Base-by-base conservation (phyloP, 2,888 invertebrate species). In the Drosophila bunnanda region DNA sequence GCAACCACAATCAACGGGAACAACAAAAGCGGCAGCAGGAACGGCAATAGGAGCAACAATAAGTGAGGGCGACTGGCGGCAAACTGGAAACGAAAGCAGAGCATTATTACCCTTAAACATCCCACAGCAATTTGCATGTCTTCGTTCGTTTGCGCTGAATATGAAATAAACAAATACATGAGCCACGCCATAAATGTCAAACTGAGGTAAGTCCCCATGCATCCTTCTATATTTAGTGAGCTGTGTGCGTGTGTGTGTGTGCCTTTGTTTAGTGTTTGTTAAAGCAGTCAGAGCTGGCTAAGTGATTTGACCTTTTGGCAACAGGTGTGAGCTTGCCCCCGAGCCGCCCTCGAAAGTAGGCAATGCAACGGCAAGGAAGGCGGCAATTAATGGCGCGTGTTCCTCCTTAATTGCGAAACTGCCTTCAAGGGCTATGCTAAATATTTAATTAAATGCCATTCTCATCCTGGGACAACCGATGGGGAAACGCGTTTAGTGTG, bases 131-230 rank as follows among this genome's bases (percentile, higher is more conserved):
- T 80, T 89, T 91, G 90, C 82, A 90, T 91, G 90, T 83, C 82
- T 85, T 88, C 90, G 76, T 82, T 83, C 77, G 78, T 71, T 80
- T 83, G 80, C 80, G 79, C 79, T 75, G 80, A 87, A 85, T 78
- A 91, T 91, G 91, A 78, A 78, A 81, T 90, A 90, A 89, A 79
- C 81, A 82, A 82, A 82, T 91, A 83, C 86, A 91, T 90, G 90
- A 90, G 85, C 82, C 82, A 81, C 77, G 77, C 64, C 67, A 79
- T 80, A 84, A 83, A 87, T 85, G 88, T 80, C 80, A 90, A 89
- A 90, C 82, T 84, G 90, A 91, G 90, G 91, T 91, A 78, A 91
- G 90, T 84, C 54, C 15, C 8, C 13, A 7, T 55, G n/a, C 55
- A 70, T 69, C 44, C 41, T 22, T 25, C 50, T 38, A 41, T 34